Base-by-base conservation (phyloP, 1,140 invertebrate species). In the Atta cephalotes region DNA sequence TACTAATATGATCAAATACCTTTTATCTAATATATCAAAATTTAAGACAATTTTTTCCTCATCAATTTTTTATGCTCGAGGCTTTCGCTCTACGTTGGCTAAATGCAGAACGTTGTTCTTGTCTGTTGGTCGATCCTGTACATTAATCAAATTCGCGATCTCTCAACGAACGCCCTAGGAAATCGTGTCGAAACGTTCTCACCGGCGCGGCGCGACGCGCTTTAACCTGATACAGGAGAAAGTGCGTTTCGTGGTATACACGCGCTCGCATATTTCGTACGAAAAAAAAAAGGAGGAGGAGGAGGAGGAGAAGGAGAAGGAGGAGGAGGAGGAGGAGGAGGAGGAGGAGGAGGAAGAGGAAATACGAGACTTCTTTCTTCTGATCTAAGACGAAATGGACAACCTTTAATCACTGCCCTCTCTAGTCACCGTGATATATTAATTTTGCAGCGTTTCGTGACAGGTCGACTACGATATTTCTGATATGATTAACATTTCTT, bases 171-270 rank as follows among this genome's bases (percentile, higher is more conserved):
- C 68, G 77, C 86, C 72, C 86, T 85, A 88, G 86, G 80, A 88
- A 88, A 89, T 89, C 65, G 78, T 71, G 70, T 53, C 70, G 45
- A 31, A 84, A 31, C 62, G 79, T 85, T 85, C 86, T 85, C 79
- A 86, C 45, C 68, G 85, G n/a, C 12, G 79, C 3, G 31, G 31
- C 31, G 31, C 84, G 87, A 66, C 85, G 28, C 25, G 58, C 79
- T 79, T 87, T 89, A 87, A 87, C 87, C 66, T 31, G 49, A 14
- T 58, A 74, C 63, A 58, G 68, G 89, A 89, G 89, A 90, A 90
- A 90, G 89, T 85, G 89, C 89, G 85, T 89, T 87, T 74, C 60
- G 77, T 80, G 72, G 53, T 86, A 80, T 45, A 81, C 71, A 28
- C 71, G n/a, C 39, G 53, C 18, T 82, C 71, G 49, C 31, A 58